Base-by-base conservation (phyloP, 2,797 vertebrate genomes). In the Anguilla obscura region DNA sequence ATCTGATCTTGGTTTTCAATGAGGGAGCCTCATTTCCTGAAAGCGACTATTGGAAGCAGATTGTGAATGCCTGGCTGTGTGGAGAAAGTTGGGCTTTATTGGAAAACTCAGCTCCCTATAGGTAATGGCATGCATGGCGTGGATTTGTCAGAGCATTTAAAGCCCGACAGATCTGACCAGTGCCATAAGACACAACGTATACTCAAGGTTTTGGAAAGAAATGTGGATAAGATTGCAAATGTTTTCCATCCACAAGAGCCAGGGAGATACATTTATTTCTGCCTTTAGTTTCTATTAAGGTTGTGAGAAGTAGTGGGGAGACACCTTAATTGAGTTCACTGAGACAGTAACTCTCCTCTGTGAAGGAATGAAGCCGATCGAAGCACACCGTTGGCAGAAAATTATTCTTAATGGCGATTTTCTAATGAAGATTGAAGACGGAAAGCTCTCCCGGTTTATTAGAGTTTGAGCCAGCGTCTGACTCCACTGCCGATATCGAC, bases 361-460 rank as follows among this genome's bases (percentile, higher is more conserved):
- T 27, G 48, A 82, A 40, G 54, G 90, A 86, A 48, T 50, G 1
- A 18, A 91, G 66, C 76, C 88, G 88, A 92, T 93, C 91, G 88
- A 87, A 92, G 88, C 87, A 50, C 79, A 45, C 90, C 88, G 91
- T 91, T 92, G 88, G 89, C 92, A 92, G 24, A 87, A 91, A 90
- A 90, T 86, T 76, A 89, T 90, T 91, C 87, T 85, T 89, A 92
- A 91, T 90, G 90, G 69, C 92, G 85, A 90, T 92, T 92, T 89
- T 91, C 54, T 1, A 90, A 88, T 88, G 87, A 54, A 45, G 85
- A 89, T 90, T 91, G 91, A 91, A 93, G 93, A 90, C 89, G 90
- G 79, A 48, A 93, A 90, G 88, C 87, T 86, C 87, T 86, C 90
- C 90, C 87, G 89, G 91, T 91, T 90, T 90, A 91, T 92, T 93